Base-by-base conservation (phyloP, 2,113 vertebrate genomes). In the Mesembrinibis cayennensis region DNA sequence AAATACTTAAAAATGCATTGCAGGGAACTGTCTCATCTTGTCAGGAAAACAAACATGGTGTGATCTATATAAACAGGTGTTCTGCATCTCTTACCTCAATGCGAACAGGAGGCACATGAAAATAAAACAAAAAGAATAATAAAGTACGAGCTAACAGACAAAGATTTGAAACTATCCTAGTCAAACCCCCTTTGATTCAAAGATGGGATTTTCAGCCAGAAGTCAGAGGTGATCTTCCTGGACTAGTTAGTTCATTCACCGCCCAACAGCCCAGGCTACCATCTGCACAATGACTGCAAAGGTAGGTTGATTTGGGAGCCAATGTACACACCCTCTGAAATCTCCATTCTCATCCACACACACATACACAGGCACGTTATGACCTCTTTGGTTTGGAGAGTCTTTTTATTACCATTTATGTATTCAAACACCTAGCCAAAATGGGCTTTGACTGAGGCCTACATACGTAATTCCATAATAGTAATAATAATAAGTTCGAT, bases 271-370 rank as follows among this genome's bases (percentile, higher is more conserved):
- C 52, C 17, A 36, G 36, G 19, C 30, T 27, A 32, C 44, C 45
- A 66, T 21, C 26, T 3, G 4, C 76, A 59, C 78, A 94, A 65
- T 32, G 26, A 88, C 29, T 50, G 47, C 67, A 72, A 66, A 59
- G 18, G 59, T 2, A 63, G 23, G 13, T 44, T 66, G 30, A 56
- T 47, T 61, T 34, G 23, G 19, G 52, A 84, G 42, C 16, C 45
- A 71, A 42, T 1, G 7, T 9, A 67, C 13, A 20, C 15, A 5
- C 12, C 63, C 32, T 40, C 59, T 8, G 5, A 61, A 77, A 69
- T 7, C n/a, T n/a, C 30, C 15, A 27, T 29, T 78, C 42, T 77
- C n/a, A 5, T 61, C 45, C 67, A 66, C 0, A 0, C 17, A 56
- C 32, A 53, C 36, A 45, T 16, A 77, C 30, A 53, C 7, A 45